phyloP scores from a whole-genome alignment of 2,113 vertebrate species.

The Stomatorhinus ivindoensis region DNA sequence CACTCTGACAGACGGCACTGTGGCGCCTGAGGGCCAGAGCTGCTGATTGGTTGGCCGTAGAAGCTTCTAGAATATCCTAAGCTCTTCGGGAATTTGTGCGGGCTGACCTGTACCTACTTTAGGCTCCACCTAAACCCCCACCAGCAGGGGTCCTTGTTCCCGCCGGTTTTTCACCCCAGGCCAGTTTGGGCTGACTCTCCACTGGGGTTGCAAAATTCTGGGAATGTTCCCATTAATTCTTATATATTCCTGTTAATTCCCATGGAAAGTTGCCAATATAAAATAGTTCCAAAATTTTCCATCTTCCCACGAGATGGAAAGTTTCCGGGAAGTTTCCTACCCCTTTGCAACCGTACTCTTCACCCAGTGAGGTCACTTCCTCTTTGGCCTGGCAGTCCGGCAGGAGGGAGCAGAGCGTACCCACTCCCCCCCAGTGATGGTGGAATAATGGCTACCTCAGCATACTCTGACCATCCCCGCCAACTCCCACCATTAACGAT shows the following conservation, averaged over 20 bases:
- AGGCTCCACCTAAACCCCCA: not conserved
- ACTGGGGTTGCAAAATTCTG: too few relatives aligned
- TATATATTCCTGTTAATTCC: too few relatives aligned
- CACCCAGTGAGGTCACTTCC: not conserved
- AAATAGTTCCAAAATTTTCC: too few relatives aligned
- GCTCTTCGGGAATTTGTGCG: not conserved
- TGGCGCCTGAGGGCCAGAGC: not conserved
- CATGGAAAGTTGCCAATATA: too few relatives aligned
- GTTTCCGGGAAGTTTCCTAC: too few relatives aligned
- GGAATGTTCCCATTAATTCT: too few relatives aligned
- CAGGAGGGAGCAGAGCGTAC: not conserved
- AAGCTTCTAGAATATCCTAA: not conserved
- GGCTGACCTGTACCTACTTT: not conserved
- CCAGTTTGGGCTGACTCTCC: not conserved
- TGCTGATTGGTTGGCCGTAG: not conserved
- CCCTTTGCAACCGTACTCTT: not conserved
- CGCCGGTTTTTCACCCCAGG: not conserved
- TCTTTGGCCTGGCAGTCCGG: not conserved
- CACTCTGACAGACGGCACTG: not conserved
- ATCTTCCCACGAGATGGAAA: too few relatives aligned
- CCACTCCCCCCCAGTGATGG: not conserved
- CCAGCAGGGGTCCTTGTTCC: not conserved
- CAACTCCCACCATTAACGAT: not conserved
- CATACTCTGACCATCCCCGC: not conserved
- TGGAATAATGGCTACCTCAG: not conserved